A percentile compares a stretch with the other conserved stretches of the same genome.
Conservation (phyloP, 2,888 invertebrate species). For the Diogma glabrata region DNA sequence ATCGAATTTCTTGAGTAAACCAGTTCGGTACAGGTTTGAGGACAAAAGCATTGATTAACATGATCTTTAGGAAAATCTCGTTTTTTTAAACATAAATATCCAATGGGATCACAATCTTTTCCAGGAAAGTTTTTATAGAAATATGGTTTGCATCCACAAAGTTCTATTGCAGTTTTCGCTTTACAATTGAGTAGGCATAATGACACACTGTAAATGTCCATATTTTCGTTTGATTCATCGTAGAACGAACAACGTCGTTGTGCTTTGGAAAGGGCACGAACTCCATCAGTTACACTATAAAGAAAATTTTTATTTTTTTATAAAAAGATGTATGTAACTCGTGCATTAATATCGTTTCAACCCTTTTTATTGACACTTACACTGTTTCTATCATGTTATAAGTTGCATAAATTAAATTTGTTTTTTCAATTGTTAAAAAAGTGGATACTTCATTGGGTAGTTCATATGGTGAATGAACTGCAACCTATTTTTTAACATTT, state of each 20-base stretch:
- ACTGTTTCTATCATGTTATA: slow-evolving; percentile 3
- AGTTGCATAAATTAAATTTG: slow-evolving; percentile 4
- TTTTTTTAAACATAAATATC: neutral
- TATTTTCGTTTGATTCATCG: neutral
- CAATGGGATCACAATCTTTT: slow-evolving; percentile 1
- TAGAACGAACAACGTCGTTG: neutral
- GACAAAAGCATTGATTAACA: neutral
- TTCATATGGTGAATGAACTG: slow-evolving; percentile 2
- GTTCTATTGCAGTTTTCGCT: neutral
- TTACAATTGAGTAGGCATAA: neutral
- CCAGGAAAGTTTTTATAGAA: slow-evolving; percentile 1
- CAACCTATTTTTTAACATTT: too few species aligned
- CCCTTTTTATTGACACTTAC: neutral
- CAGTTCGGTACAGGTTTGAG: neutral
- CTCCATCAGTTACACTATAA: neutral
- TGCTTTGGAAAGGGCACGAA: neutral
- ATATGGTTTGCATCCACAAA: neutral
- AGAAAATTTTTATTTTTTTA: too few species aligned
- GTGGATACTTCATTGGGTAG: neutral
- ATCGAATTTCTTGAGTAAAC: neutral
- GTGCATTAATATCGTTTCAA: too few species aligned
- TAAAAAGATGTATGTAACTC: too few species aligned
- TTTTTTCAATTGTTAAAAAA: neutral
- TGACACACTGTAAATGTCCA: neutral
- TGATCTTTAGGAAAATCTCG: neutral